phyloP scores from a whole-genome alignment of 1,140 invertebrate species.

The Micrasema longulum region DNA sequence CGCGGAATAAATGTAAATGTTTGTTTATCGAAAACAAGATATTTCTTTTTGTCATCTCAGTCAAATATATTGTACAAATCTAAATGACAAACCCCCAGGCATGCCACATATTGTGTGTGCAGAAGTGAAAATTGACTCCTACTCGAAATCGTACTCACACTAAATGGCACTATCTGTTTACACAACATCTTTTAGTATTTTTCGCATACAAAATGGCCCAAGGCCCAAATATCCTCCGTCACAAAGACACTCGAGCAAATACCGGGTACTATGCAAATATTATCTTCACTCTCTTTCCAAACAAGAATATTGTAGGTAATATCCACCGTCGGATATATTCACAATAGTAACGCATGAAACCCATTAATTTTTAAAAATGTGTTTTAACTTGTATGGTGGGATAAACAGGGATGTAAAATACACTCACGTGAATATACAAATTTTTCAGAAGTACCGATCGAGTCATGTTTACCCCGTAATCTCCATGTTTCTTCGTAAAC shows the following conservation, averaged over 20 bases:
- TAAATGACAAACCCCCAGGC: too few species aligned
- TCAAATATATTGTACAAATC: too few species aligned
- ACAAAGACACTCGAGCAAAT: conserved; percentile 25
- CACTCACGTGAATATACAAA: not conserved
- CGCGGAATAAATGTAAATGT: too few species aligned
- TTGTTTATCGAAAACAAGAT: too few species aligned
- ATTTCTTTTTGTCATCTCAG: too few species aligned
- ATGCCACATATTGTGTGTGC: too few species aligned
- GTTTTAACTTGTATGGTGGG: not conserved
- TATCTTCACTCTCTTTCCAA: not conserved
- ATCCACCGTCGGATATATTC: not conserved
- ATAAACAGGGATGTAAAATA: not conserved
- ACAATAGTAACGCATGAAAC: not conserved
- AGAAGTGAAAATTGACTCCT: conserved; percentile 28
- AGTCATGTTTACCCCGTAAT: not conserved
- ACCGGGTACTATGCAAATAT: not conserved
- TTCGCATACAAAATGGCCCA: conserved; percentile 16
- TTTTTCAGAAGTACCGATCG: not conserved
- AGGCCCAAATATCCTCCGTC: conserved; percentile 18
- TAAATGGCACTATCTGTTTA: conserved; percentile 31
- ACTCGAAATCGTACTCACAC: conserved; percentile 14
- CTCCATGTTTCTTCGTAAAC: not conserved
- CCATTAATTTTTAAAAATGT: not conserved
- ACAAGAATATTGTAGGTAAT: too few species aligned
- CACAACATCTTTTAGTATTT: conserved; percentile 35